Conservation (phyloP, 2,888 invertebrate species). For the Pandemis corylana region DNA sequence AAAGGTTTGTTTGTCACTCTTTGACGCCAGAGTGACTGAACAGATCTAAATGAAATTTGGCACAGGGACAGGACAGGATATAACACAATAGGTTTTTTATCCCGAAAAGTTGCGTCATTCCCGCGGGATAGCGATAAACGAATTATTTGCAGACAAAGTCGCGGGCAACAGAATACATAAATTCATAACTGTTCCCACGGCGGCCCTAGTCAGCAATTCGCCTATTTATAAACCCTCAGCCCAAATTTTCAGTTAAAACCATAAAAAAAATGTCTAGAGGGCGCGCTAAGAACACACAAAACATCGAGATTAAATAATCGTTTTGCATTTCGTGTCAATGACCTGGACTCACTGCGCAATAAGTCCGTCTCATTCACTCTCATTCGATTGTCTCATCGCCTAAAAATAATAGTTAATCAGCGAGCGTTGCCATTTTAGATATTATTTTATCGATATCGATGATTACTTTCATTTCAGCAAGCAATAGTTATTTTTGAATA, state of each 20-base stretch:
- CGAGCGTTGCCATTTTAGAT: neutral
- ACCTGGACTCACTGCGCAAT: neutral
- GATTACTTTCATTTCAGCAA: neutral
- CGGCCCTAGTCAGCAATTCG: no score
- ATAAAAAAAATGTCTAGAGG: slow-evolving; percentile 6
- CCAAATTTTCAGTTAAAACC: neutral
- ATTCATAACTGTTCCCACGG: no score
- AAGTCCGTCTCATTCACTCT: neutral
- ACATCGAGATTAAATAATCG: neutral
- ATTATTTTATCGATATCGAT: neutral
- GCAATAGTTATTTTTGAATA: no score
- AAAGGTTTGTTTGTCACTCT: no score
- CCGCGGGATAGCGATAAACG: no score
- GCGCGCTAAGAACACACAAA: neutral
- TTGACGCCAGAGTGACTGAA: no score
- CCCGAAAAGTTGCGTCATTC: no score
- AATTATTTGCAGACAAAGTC: no score
- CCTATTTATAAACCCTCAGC: neutral
- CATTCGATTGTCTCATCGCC: neutral
- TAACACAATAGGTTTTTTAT: no score
- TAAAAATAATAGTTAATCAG: neutral
- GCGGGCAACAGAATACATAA: no score
- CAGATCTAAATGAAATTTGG: no score
- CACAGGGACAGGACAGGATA: no score
- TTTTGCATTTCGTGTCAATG: slow-evolving; percentile 3